Evolutionary conservation across 2,113 vertebrate genomes (phyloP), one percentile per base, ranked within the genome.

Genomic region (Dryoscopus gambensis): DNA sequence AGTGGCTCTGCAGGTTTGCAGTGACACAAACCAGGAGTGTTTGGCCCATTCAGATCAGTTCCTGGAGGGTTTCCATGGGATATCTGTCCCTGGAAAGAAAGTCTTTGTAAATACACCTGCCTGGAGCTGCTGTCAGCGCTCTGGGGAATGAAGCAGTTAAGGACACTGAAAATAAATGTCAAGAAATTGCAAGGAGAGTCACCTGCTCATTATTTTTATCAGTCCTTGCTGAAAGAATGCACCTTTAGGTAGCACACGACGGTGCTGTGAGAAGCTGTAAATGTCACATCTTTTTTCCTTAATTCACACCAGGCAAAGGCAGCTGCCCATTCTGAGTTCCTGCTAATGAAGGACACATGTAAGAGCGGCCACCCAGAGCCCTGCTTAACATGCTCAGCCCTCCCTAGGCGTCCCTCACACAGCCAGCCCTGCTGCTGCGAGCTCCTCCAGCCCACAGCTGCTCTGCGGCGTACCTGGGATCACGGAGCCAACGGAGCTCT

Each of bases 171-270:
- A 87, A 83, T 77, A 93, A 94, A 95, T 93, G 71, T 92, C 90
- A 94, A 92, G 87, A 95, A 93, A 89, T 75, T 91, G 64, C 57
- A 90, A 87, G 78, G 60, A 94, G 59, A 94, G 33, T 84, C 71
- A 79, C 84, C 84, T 84, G 78, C 87, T 95, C 67, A 89, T 97
- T 95, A 95, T 91, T 95, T 95, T 89, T 73, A n/a, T 92, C 87
- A 83, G 63, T 33, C 67, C 64, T 83, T 89, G 71, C 76, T 84
- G 90, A 81, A 96, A 89, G 82, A 73, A 86, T 65, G 57, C 74
- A 94, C 56, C 79, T 90, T 70, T 68, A 70, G 42, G 31, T 57
- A 75, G 55, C 53, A 80, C 76, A 84, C 6, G 28, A 42, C 5
- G 2, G 75, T 47, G 33, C 79, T 8, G 5, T 52, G 89, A 90